Evolutionary conservation across 2,797 vertebrate species (phyloP), one percentile per base, ranked within the genome.

Genomic region (Corythornis leucogaster): DNA sequence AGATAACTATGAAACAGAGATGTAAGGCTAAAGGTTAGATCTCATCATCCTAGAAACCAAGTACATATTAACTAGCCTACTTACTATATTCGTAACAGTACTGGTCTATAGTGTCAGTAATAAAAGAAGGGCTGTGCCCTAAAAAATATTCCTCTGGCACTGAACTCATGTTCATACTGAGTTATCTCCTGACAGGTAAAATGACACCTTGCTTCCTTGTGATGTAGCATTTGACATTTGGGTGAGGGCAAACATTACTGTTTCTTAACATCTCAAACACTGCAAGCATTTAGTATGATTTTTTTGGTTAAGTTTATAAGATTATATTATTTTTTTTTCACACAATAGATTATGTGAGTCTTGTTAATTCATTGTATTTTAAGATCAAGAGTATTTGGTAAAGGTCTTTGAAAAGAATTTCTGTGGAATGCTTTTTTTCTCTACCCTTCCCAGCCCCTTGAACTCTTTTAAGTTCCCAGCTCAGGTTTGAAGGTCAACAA

Each of bases 11-110:
- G 2, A 62, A 83, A 67, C 22, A 88, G 67, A 92, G 79, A 74
- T 21, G 24, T 69, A 90, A 90, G 55, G 70, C 53, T 86, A 94
- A 91, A 90, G 77, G 70, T 81, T 90, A 45, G 31, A 63, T 69
- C 67, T 81, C 90, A 86, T 86, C 67, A 86, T 53, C 25, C 59
- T 42, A 48, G 22, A 81, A 88, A 86, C 12, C 4, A 31, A 86
- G 86, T 57, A 61, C 31, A 92, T 90, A 91, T 88, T 79, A 91
- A 55, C 59, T 86, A 91, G 24, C 67, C 80, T 81, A 88, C 51
- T 91, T 84, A 86, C 55, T 95, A 67, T 81, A 59, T 86, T 91
- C 77, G 45, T 73, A 73, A 50, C 38, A 76, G 62, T 38, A 61
- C 8, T 38, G 26, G 68, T 79, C 53, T 63, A 33, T 26, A 90